phyloP scores from a whole-genome alignment of 2,113 vertebrate species.

The Scolopax mira region DNA sequence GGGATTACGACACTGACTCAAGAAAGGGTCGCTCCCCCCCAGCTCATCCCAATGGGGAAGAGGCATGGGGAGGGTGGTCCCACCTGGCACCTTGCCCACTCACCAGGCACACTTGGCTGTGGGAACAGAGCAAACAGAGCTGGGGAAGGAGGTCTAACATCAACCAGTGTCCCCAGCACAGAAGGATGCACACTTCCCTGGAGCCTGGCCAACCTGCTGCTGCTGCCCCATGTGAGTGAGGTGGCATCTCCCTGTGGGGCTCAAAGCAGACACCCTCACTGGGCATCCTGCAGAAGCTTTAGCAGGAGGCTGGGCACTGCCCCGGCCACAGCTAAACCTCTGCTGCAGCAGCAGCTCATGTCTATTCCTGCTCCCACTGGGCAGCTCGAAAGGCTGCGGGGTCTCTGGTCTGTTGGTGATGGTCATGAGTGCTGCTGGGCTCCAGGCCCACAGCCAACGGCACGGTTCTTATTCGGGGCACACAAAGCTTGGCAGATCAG shows the following conservation, averaged over 20 bases:
- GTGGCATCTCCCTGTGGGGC: not conserved
- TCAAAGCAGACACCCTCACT: not conserved
- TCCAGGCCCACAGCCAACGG: not conserved
- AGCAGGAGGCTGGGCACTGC: not conserved
- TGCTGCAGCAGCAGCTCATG: not conserved
- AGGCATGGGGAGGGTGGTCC: not conserved
- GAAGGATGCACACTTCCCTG: rapidly evolving
- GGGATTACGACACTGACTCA: too few species aligned
- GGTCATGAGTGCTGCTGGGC: rapidly evolving
- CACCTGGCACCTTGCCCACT: not conserved
- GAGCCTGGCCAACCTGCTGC: not conserved
- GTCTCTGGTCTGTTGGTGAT: not conserved
- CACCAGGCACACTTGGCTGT: not conserved
- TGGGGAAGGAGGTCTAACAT: rapidly evolving
- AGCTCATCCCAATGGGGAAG: too few species aligned
- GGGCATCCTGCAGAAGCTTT: not conserved
- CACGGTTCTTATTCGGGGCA: not conserved
- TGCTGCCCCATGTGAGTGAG: rapidly evolving
- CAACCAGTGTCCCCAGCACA: rapidly evolving
- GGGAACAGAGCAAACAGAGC: not conserved
- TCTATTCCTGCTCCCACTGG: rapidly evolving
- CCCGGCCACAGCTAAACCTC: not conserved
- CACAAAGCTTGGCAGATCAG: not conserved
- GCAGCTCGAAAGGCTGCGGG: not conserved
- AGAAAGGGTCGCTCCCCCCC: not conserved